Evolutionary conservation across 2,113 vertebrate species (phyloP), one percentile per base, ranked within the genome.

Genomic region (Python bivittatus): DNA sequence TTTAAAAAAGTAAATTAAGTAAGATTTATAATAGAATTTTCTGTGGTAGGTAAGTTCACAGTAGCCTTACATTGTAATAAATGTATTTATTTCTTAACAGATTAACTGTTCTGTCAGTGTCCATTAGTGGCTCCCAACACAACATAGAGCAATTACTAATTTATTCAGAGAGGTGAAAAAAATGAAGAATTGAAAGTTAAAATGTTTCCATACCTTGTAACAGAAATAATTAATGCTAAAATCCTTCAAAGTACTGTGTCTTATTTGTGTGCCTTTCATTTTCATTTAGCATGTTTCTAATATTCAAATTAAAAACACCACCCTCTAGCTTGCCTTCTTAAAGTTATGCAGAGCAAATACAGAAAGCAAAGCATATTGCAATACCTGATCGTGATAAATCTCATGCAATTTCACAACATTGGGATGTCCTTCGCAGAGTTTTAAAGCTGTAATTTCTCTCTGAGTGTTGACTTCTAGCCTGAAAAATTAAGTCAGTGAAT

Each of bases 381-480:
- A 64, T 96, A 99, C 99, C 99, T 99, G 99, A 97, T 99, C 99
- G 60, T 99, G 99, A 97, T 98, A 99, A 92, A 99, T 97, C 96
- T 99, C 99, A 91, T 99, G 98, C 48, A 99, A 91, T 96, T 99
- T 99, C 96, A 99, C 99, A n/a, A 99, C 98, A 95, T 99, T 99
- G 0, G 99, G 99, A 95, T 99, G 99, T 93, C 98, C 98, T 91
- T 99, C 99, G 9, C 99, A 99, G 94, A 99, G 99, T 93, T 98
- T 99, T 96, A 99, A 97, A 86, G 99, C 99, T 4, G 99, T 98
- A 89, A 99, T 98, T 97, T 99, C 99, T 93, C 98, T 98, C 96
- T 99, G 99, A 8, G 98, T 99, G 95, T 99, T 99, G 53, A 98
- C 98, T 97, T 99, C 99, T 99, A 99, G 99, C 97, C 99, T 99